Evolutionary conservation across 2,888 invertebrate species (phyloP), one percentile per base, ranked within the genome.

Genomic region (Drymonia ruficornis): DNA sequence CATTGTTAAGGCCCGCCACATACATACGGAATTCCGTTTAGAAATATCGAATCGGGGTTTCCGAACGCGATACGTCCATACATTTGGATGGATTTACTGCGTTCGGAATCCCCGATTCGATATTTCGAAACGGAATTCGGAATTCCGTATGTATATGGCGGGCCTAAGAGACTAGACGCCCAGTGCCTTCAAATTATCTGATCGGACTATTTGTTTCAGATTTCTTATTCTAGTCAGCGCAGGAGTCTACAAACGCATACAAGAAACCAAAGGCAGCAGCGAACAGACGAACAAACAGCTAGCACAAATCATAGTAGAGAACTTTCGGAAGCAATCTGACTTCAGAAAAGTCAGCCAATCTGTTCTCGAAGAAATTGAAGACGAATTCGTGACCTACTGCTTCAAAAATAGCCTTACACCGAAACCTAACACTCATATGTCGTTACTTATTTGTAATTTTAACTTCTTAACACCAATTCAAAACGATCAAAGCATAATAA

Each of bases 161-260:
- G n/a, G n/a, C n/a, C n/a, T n/a, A n/a, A n/a, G n/a, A n/a, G n/a
- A n/a, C n/a, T n/a, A n/a, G n/a, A n/a, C n/a, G n/a, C n/a, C n/a
- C n/a, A n/a, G n/a, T n/a, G n/a, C n/a, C n/a, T n/a, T n/a, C n/a
- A n/a, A n/a, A n/a, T n/a, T n/a, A n/a, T n/a, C n/a, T n/a, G n/a
- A n/a, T n/a, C n/a, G n/a, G 13, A 13, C 9, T 40, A n/a, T 45
- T 28, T 46, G n/a, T 84, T 83, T 1, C 81, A 94, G 95, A 76
- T 98, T 98, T 84, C 89, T 98, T 12, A 91, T 98, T 3, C 90
- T 98, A 19, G 96, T 98, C 93, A 97, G 98, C 7, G 95, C 96
- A 48, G 98, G 98, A 0, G 93, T 98, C 0, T 97, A 97, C 83
- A 96, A 96, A 86, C 95, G 97, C 2, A 93, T 98, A 44, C 96